Percentiles rank a stretch among this genome's conserved stretches.
Conservation (phyloP, 2,797 vertebrate genomes). For the Hemibagrus guttatus region DNA sequence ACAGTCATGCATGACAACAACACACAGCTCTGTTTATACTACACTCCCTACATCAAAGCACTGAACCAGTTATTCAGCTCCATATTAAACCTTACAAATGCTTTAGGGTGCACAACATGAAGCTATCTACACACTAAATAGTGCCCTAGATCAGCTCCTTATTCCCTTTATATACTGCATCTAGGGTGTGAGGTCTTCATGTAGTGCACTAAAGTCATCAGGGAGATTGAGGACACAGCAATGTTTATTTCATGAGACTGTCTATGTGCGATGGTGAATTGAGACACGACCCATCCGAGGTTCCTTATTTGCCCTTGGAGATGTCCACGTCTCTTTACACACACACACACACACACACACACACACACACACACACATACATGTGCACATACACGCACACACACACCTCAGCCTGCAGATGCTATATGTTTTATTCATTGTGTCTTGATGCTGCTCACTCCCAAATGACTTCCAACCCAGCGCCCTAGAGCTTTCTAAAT, state of each 20-base stretch:
- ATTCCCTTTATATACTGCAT: background rate
- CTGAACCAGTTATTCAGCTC: background rate
- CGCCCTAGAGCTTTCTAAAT: no score
- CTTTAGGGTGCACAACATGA: background rate
- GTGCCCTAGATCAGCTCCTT: background rate
- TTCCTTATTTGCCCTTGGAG: background rate
- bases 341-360: no score
- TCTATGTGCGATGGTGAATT: background rate
- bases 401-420: background rate
- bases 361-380: background rate
- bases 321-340: no score
- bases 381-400: background rate
- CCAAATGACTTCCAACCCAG: background rate
- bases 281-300: background rate
- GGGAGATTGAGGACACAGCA: background rate
- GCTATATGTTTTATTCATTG: constrained; percentile 11
- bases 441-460: background rate
- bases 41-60: background rate
- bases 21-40: background rate
- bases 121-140: background rate
- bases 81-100: background rate
- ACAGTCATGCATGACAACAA: background rate
- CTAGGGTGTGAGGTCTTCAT: background rate
- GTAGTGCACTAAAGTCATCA: background rate
- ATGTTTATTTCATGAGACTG: constrained; percentile 21